These are phyloP conservation scores for Terrapene triunguis DNA, from an alignment of 2,113 vertebrate genomes.

Conservation along the genomic window DNA sequence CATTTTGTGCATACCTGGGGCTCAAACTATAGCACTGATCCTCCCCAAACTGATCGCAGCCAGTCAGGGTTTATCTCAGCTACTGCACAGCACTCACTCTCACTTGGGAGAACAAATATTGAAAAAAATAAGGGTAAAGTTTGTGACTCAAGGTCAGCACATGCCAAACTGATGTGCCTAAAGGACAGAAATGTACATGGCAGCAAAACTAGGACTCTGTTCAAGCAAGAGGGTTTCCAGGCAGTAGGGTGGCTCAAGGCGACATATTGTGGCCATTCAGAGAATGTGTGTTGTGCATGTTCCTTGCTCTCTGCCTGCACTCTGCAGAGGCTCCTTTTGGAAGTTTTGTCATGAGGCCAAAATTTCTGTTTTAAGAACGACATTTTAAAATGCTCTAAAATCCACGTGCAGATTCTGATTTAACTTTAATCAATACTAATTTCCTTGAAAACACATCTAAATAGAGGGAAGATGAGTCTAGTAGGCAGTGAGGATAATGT, in stretches of 20 bases:
- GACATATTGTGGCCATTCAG: not conserved
- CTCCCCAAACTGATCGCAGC: conserved; percentile 6
- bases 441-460: not conserved
- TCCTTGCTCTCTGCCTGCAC: too few relatives aligned
- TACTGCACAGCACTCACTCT: not conserved
- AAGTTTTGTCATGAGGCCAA: too few relatives aligned
- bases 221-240: not conserved
- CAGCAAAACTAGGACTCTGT: not conserved
- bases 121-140: conserved; percentile 1
- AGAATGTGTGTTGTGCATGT: not conserved
- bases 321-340: not conserved
- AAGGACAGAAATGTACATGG: not conserved
- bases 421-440: not conserved
- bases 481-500: not conserved
- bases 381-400: not conserved
- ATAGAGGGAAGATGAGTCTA: not conserved
- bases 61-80: not conserved
- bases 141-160: not conserved
- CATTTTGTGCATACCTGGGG: conserved; percentile 1
- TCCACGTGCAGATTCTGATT: not conserved
- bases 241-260: not conserved
- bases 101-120: conserved; percentile 15
- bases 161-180: not conserved
- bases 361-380: not conserved
- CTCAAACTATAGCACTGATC: conserved; percentile 6